Evolutionary conservation across 1,140 invertebrate species (phyloP).

Genomic region (Lucilia cuprina): DNA sequence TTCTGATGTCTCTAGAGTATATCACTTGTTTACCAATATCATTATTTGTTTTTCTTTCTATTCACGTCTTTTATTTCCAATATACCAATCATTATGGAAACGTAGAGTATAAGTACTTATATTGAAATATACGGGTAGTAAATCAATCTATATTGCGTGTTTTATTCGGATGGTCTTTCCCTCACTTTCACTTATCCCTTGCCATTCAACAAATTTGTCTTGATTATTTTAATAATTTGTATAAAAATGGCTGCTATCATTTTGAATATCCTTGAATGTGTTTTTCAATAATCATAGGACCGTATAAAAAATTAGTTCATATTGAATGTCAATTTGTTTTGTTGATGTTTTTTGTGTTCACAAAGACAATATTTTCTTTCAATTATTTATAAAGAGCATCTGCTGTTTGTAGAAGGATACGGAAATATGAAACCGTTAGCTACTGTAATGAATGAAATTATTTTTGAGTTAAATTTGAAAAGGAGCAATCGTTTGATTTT

Average conservation of each 20-base stretch:
- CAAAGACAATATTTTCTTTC: conserved; percentile 9
- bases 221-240: conserved; percentile 1
- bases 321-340: conserved; percentile 6
- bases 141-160: background rate
- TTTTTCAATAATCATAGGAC: background rate
- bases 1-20: background rate
- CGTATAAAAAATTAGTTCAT: background rate
- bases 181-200: background rate
- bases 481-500: too few species aligned
- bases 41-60: background rate
- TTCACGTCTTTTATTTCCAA: background rate
- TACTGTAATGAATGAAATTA: too few species aligned
- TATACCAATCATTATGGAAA: background rate
- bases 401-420: background rate
- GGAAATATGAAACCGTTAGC: background rate
- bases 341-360: background rate
- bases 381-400: conserved; percentile 16
- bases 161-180: background rate
- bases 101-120: background rate
- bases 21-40: conserved; percentile 14
- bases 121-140: conserved; percentile 4
- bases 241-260: background rate
- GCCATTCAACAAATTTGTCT: background rate
- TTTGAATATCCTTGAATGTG: background rate
- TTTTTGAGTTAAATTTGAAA: too few species aligned